A percentile compares a stretch with the other conserved stretches of the same genome.
Evolutionary conservation across 2,797 vertebrate species (phyloP).

Genomic region (Coreius guichenoti): DNA sequence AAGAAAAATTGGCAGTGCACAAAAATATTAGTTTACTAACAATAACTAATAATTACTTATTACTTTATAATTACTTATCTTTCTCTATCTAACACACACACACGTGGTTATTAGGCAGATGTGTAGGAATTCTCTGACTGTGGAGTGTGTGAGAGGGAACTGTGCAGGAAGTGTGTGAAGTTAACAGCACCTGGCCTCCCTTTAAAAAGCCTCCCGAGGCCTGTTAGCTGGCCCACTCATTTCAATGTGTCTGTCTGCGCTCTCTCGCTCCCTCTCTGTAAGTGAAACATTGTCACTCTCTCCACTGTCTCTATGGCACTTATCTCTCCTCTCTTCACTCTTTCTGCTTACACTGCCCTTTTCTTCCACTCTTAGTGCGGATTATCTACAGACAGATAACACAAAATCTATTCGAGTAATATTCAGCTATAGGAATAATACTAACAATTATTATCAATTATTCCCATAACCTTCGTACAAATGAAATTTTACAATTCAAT

Average conservation of each 20-base stretch:
- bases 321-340: slow-evolving; percentile 47
- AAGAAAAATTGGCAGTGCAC: slow-evolving; percentile 54
- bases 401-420: slow-evolving; percentile 19
- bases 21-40: background rate
- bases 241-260: slow-evolving; percentile 84
- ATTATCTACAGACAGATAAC: slow-evolving; percentile 42
- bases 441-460: background rate
- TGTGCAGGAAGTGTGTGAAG: slow-evolving; percentile 81
- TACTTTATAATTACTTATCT: too few relatives aligned
- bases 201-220: slow-evolving; percentile 86
- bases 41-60: background rate
- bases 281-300: slow-evolving; percentile 48
- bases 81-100: background rate
- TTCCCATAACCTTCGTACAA: background rate
- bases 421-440: slow-evolving; percentile 19
- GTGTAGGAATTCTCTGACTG: slow-evolving; percentile 49
- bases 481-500: background rate
- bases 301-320: slow-evolving; percentile 41
- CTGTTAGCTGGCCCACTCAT: slow-evolving; percentile 85
- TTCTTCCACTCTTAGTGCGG: slow-evolving; percentile 33
- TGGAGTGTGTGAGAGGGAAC: slow-evolving; percentile 50
- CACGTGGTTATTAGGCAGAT: slow-evolving; percentile 35
- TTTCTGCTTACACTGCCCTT: slow-evolving; percentile 51
- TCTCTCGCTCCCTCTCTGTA: slow-evolving; percentile 43
- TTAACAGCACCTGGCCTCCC: slow-evolving; percentile 80